Conservation (phyloP, 2,888 invertebrate genomes). For the Melikaiella ostensackeni region DNA sequence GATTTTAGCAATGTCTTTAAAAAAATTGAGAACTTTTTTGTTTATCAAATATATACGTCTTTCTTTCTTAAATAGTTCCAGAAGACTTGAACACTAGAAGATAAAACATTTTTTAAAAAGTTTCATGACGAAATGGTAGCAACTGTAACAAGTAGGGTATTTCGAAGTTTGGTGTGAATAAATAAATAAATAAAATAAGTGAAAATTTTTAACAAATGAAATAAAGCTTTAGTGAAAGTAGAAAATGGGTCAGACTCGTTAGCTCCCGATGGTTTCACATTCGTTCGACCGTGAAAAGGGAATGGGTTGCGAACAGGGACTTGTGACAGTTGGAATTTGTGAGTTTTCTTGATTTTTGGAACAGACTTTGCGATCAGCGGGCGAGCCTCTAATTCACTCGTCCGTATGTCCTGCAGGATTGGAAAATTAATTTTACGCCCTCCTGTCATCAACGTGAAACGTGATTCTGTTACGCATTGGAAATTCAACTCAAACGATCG, state of each 20-base stretch:
- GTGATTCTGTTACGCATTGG: not conserved
- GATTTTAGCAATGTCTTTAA: too few species aligned
- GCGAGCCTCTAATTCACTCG: conserved; percentile 58
- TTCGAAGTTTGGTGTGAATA: too few species aligned
- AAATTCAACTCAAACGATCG: not conserved
- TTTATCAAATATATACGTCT: too few species aligned
- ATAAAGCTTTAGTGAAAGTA: conserved; percentile 52
- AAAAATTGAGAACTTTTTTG: too few species aligned
- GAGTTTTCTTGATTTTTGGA: conserved; percentile 48
- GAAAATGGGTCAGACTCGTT: conserved; percentile 69
- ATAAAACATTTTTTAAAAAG: too few species aligned
- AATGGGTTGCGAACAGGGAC: conserved; percentile 7
- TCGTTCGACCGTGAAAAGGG: conserved; percentile 22
- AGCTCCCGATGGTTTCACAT: conserved; percentile 59
- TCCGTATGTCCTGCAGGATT: conserved; percentile 42
- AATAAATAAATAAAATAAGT: too few species aligned
- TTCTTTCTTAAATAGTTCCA: too few species aligned
- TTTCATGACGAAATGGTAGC: too few species aligned
- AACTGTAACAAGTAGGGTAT: too few species aligned
- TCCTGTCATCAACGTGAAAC: conserved; percentile 26
- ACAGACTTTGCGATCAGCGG: conserved; percentile 49
- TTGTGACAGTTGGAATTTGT: conserved; percentile 43
- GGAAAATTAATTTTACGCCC: conserved; percentile 49
- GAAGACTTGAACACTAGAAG: too few species aligned
- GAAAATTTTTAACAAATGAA: conserved; percentile 30